These are phyloP conservation scores for Saxidomus purpurata DNA, from an alignment of 1,140 invertebrate genomes.

Conservation along the genomic window DNA sequence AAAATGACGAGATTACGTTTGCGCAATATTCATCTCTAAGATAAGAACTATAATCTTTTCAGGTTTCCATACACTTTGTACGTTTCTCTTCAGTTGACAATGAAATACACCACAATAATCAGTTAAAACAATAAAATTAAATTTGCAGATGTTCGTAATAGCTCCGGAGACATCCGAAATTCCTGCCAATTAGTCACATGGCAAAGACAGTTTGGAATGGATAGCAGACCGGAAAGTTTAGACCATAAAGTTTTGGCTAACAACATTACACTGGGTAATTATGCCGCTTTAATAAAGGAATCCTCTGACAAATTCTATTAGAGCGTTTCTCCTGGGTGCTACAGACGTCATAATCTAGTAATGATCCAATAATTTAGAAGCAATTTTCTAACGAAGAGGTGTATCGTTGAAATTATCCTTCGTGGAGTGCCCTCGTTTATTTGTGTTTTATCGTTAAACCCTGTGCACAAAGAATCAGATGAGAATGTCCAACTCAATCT, in stretches of 20 bases:
- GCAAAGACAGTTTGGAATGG: neutral
- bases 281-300: conserved; percentile 55
- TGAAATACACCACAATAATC: neutral
- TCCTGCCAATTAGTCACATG: neutral
- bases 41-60: too few species aligned
- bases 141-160: conserved; percentile 9
- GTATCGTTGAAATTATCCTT: neutral
- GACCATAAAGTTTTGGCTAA: conserved; percentile 45
- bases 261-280: conserved; percentile 43
- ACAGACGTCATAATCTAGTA: conserved; percentile 44
- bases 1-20: too few species aligned
- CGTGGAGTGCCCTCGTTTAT: neutral
- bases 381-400: conserved; percentile 18
- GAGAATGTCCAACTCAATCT: too few species aligned
- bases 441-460: too few species aligned
- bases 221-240: conserved; percentile 5
- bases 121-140: neutral
- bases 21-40: too few species aligned
- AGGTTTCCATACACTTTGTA: too few species aligned
- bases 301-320: conserved; percentile 57
- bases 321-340: neutral
- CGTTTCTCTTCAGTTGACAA: neutral
- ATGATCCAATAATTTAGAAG: conserved; percentile 51
- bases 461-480: too few species aligned
- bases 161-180: neutral